Percentiles rank a stretch among this genome's conserved stretches.
phyloP scores from a whole-genome alignment of 1,140 invertebrate species.

The Dreissena rostriformis region DNA sequence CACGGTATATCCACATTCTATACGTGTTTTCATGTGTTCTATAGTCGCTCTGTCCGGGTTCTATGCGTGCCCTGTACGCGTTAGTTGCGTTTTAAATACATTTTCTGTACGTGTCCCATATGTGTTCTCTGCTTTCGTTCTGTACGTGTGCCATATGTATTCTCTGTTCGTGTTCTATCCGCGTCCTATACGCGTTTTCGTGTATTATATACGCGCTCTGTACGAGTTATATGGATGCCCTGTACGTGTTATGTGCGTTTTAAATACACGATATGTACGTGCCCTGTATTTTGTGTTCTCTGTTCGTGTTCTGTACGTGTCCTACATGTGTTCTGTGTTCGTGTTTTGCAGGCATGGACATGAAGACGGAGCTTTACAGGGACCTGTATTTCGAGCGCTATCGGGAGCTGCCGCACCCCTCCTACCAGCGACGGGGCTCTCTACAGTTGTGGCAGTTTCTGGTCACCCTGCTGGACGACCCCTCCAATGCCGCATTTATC shows the following conservation, averaged over 20 bases:
- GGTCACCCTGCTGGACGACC: slow-evolving; percentile 93
- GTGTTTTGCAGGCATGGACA: slow-evolving; percentile 69
- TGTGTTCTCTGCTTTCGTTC: not conserved
- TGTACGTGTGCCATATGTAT: not conserved
- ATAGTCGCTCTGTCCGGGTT: too few species aligned
- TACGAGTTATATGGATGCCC: not conserved
- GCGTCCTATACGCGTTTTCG: not conserved
- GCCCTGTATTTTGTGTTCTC: not conserved
- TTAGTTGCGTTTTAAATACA: too few species aligned
- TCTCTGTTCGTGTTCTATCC: not conserved
- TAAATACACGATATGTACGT: too few species aligned
- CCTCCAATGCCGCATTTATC: slow-evolving; percentile 92
- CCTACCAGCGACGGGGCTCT: slow-evolving; percentile 87
- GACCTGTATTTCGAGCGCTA: slow-evolving; percentile 77
- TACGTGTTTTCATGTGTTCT: too few species aligned
- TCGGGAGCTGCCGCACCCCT: slow-evolving; percentile 73
- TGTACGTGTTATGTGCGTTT: not conserved
- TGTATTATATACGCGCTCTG: not conserved
- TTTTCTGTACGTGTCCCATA: not conserved
- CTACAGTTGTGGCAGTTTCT: slow-evolving; percentile 97
- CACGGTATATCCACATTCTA: too few species aligned
- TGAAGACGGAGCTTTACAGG: slow-evolving; percentile 75
- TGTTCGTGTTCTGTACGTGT: not conserved
- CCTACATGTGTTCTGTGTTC: not conserved
- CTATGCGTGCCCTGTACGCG: too few species aligned